These are phyloP conservation scores for Papilio polyxenes DNA, from an alignment of 1,140 invertebrate species.

Conservation along the genomic window DNA sequence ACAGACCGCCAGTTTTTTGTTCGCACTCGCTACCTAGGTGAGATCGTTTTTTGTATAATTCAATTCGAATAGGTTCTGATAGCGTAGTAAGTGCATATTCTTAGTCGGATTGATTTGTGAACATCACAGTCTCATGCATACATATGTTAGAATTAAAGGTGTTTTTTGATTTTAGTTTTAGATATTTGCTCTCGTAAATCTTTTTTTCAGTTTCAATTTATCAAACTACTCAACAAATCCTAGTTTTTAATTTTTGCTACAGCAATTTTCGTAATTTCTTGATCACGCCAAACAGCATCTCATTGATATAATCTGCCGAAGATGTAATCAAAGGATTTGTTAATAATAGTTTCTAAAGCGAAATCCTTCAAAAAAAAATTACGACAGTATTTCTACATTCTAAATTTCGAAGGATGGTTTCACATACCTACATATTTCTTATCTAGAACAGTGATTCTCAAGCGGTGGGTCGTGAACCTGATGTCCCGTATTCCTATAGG, in stretches of 20 bases:
- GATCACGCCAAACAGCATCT: too few species aligned
- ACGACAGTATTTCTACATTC: slow-evolving; percentile 6
- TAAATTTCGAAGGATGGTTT: slow-evolving; percentile 42
- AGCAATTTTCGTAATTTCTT: too few species aligned
- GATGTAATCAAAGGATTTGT: background rate
- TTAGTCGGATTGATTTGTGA: background rate
- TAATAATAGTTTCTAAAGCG: slow-evolving; percentile 35
- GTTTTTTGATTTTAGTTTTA: background rate
- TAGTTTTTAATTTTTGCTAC: too few species aligned
- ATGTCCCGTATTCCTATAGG: too few species aligned
- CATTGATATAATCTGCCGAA: background rate
- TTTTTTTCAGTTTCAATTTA: too few species aligned
- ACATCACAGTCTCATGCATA: background rate
- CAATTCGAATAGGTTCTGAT: slow-evolving; percentile 63
- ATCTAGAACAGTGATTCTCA: slow-evolving; percentile 31
- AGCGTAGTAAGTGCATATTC: slow-evolving; percentile 53
- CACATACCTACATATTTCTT: slow-evolving; percentile 51
- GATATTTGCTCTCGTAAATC: too few species aligned
- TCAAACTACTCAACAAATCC: too few species aligned
- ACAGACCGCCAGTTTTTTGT: slow-evolving; percentile 69
- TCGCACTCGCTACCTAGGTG: slow-evolving; percentile 67
- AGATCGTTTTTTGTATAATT: slow-evolving; percentile 75
- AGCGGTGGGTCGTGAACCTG: too few species aligned
- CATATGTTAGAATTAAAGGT: background rate
- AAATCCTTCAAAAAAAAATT: slow-evolving; percentile 43